Evolutionary conservation across 2,797 vertebrate genomes (phyloP), one percentile per base, ranked within the genome.

Genomic region (Linurgus olivaceus): DNA sequence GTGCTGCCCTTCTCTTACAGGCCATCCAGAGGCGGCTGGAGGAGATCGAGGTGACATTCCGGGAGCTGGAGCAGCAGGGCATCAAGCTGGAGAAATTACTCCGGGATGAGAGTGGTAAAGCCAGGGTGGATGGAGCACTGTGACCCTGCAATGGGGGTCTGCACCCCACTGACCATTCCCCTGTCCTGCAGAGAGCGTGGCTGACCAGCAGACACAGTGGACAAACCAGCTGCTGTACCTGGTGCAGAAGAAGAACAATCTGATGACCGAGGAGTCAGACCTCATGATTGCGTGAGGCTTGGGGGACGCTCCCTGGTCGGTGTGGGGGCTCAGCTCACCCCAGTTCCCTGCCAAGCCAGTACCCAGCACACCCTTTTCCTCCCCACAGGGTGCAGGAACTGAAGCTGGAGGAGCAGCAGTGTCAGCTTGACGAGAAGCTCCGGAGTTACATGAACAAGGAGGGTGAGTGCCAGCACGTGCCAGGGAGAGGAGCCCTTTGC

Each of bases 261-360:
- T 99, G 86, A 97, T 99, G 72, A 98, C 96, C 0, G 99, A 99
- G 95, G 99, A 99, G 97, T 99, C 99, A 0, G 99, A 99, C 87
- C 99, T 99, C 94, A 99, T 99, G 99, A 98, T 99, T 89, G 97
- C 94, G 99, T 99, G 98, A 99, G 59, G 47, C 25, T 20, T 63
- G 28, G 29, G 24, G 9, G 42, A 19, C 13, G 72, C 33, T 63
- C 38, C 31, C 11, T 0, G 3, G 3, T 11, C 0, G 1, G 23
- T 14, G 5, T 1, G 10, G 48, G 55, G 33, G 12, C 59, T 90
- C 19, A 11, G 61, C 48, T 75, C 55, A 37, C 17, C 51, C 55
- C 28, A 26, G 12, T 11, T 18, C 31, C 42, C 19, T 11, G 10
- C 0, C 2, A 65, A 35, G 23, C 11, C 42, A 37, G 17, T 12